Percentiles rank a stretch among this genome's conserved stretches.
These are phyloP conservation scores for Styela plicata DNA, from an alignment of 23 tunicate species.

Conservation along the genomic window DNA sequence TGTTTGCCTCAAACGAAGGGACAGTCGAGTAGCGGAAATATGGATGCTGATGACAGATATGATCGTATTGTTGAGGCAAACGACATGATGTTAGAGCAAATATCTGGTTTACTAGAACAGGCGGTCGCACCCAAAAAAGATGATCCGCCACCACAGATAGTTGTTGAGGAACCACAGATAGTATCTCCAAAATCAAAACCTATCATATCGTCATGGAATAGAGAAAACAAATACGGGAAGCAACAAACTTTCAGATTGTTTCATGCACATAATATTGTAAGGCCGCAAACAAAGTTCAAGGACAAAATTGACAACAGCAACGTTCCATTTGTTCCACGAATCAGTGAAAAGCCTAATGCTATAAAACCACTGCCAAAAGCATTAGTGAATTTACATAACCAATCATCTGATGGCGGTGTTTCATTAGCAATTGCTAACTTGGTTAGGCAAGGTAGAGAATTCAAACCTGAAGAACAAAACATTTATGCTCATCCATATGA, in stretches of 20 bases:
- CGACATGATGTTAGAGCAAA: conserved; percentile 76
- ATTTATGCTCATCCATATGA: conserved; percentile 87
- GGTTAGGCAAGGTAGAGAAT: conserved; percentile 40
- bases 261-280: conserved; percentile 64
- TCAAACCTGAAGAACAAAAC: conserved; percentile 43
- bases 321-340: conserved; percentile 85
- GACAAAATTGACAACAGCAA: conserved; percentile 77
- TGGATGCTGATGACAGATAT: conserved; percentile 71
- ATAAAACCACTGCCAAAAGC: conserved; percentile 51
- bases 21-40: neutral
- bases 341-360: conserved; percentile 70
- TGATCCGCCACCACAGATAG: neutral
- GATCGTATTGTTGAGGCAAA: conserved; percentile 81
- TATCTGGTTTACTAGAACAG: conserved; percentile 63
- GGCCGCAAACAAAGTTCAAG: conserved; percentile 82
- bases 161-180: neutral
- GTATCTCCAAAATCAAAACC: conserved; percentile 11
- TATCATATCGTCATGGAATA: conserved; percentile 85
- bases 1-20: conserved; percentile 7
- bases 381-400: conserved; percentile 41
- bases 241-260: conserved; percentile 61
- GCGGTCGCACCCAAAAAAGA: conserved; percentile 9
- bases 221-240: conserved; percentile 40
- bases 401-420: conserved; percentile 13
- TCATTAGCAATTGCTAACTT: conserved; percentile 58